These are phyloP conservation scores for Streblospio benedicti DNA, from an alignment of 1,140 invertebrate species.

Conservation along the genomic window DNA sequence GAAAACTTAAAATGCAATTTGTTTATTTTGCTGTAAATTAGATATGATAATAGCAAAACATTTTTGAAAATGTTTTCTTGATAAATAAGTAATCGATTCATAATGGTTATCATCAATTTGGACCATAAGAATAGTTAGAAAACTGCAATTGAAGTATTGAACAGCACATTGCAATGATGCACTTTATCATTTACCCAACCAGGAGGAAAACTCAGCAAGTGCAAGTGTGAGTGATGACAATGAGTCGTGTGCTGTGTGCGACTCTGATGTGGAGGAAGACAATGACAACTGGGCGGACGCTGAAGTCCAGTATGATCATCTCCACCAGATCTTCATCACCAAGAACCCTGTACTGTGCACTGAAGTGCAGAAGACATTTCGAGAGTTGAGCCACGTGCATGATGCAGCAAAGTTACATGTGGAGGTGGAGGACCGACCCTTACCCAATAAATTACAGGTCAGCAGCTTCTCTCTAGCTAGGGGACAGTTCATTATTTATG, in stretches of 20 bases:
- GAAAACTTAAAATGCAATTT: too few species aligned
- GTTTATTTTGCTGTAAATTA: too few species aligned
- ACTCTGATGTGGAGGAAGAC: neutral
- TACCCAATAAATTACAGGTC: slow-evolving; percentile 28
- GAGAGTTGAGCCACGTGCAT: slow-evolving; percentile 28
- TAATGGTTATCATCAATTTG: too few species aligned
- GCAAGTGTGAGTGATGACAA: neutral
- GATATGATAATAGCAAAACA: too few species aligned
- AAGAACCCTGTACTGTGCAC: slow-evolving; percentile 36
- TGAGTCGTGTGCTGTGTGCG: neutral
- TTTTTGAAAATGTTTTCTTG: too few species aligned
- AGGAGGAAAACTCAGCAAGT: neutral
- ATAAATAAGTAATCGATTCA: too few species aligned
- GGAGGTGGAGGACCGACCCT: slow-evolving; percentile 11
- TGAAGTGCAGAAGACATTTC: slow-evolving; percentile 39
- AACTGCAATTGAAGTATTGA: slow-evolving; percentile 23
- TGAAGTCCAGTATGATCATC: slow-evolving; percentile 1
- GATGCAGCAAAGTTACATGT: slow-evolving; percentile 19
- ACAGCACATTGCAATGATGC: slow-evolving; percentile 4
- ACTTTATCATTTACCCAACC: slow-evolving; percentile 20
- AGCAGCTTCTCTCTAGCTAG: too few species aligned
- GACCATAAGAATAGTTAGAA: too few species aligned
- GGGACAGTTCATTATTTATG: too few species aligned
- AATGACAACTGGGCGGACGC: neutral
- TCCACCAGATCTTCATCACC: slow-evolving; percentile 38